Percentiles rank a stretch among this genome's conserved stretches.
phyloP scores from a whole-genome alignment of 2,113 vertebrate genomes.

The Erinaceus europaeus region DNA sequence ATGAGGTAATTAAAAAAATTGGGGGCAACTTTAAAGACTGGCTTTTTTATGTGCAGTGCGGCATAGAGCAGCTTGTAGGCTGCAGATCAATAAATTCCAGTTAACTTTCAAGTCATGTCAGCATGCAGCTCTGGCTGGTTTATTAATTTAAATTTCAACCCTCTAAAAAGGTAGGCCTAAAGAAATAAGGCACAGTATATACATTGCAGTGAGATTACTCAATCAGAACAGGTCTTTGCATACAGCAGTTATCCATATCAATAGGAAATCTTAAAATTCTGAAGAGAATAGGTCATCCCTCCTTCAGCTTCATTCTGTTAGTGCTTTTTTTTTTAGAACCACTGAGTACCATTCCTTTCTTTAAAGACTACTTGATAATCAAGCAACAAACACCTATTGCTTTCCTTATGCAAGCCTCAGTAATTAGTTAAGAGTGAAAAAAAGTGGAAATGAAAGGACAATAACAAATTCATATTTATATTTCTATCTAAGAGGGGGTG shows the following conservation, averaged over 20 bases:
- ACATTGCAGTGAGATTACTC: background rate
- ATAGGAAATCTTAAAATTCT: background rate
- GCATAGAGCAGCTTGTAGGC: conserved; percentile 66
- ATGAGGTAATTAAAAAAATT: conserved; percentile 57
- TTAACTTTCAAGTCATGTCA: conserved; percentile 72
- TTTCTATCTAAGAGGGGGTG: background rate
- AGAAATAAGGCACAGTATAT: conserved; percentile 20
- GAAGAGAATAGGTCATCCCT: background rate
- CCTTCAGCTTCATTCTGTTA: background rate
- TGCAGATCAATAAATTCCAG: conserved; percentile 69
- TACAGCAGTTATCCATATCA: background rate
- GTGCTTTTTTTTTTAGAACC: background rate
- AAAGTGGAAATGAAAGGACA: background rate
- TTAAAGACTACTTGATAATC: background rate
- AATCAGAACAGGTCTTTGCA: background rate
- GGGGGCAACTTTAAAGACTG: conserved; percentile 56
- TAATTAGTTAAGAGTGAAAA: background rate
- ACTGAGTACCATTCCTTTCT: background rate
- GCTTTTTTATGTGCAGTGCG: background rate
- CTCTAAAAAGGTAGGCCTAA: conserved; percentile 47
- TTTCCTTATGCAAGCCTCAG: background rate
- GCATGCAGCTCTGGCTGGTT: conserved; percentile 57
- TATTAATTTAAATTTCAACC: conserved; percentile 69
- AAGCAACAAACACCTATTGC: background rate
- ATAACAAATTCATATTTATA: background rate